phyloP scores from a whole-genome alignment of 2,113 vertebrate species.

The Serilophus lunatus region DNA sequence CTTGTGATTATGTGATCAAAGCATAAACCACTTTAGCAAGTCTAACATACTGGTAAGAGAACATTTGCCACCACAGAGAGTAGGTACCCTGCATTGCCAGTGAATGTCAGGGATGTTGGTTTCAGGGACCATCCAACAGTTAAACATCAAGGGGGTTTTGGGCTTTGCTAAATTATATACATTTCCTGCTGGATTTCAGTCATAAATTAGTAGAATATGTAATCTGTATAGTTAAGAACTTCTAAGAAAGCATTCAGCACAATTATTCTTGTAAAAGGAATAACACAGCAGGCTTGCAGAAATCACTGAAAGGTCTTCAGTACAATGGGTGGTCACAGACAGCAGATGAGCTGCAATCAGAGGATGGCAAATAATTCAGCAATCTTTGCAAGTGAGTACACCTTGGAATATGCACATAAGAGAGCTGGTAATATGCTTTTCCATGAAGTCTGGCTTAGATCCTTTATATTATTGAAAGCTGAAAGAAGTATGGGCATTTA shows the following conservation, averaged over 20 bases:
- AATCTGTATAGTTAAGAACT: background rate
- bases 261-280: background rate
- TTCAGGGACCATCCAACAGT: background rate
- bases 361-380: background rate
- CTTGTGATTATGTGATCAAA: background rate
- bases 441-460: background rate
- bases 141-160: background rate
- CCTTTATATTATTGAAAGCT: background rate
- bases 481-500: background rate
- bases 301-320: background rate
- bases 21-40: background rate
- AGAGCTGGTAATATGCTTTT: background rate
- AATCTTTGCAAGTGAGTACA: background rate
- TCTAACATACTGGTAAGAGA: background rate
- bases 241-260: background rate
- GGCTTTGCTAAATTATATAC: background rate
- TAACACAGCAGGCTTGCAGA: background rate
- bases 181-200: background rate
- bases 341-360: background rate
- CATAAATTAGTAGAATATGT: background rate
- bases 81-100: accelerated
- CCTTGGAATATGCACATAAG: background rate
- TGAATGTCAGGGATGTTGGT: background rate
- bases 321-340: background rate
- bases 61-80: background rate